These are phyloP conservation scores for Crocuta crocuta DNA, from an alignment of 2,113 vertebrate genomes.

Conservation along the genomic window DNA sequence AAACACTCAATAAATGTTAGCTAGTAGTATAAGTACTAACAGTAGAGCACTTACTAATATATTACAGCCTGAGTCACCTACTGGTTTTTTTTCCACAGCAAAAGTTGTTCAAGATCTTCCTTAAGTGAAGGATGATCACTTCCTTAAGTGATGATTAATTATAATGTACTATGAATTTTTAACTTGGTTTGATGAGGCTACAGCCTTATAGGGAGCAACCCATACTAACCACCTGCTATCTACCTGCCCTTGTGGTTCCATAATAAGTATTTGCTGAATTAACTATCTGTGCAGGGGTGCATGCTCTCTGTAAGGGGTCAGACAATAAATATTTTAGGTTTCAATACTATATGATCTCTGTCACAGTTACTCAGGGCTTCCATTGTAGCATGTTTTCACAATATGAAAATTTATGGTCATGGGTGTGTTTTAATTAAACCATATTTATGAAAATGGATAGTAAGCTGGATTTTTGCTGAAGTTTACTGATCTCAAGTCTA, in stretches of 20 bases:
- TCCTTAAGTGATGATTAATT: neutral
- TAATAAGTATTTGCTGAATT: neutral
- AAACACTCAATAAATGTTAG: neutral
- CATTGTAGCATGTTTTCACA: neutral
- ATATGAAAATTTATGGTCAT: neutral
- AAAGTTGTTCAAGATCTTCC: neutral
- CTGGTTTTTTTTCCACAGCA: neutral
- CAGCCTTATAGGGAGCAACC: neutral
- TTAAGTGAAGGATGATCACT: neutral
- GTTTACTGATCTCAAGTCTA: neutral
- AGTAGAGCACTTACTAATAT: neutral
- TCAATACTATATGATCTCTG: neutral
- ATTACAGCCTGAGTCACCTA: neutral
- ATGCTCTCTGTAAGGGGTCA: neutral
- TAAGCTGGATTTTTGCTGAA: conserved; percentile 4
- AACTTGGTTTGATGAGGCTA: neutral
- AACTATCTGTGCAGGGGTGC: neutral
- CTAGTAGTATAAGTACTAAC: neutral
- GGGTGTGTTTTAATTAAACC: neutral
- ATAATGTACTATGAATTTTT: neutral
- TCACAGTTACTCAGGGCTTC: neutral
- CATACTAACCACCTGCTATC: neutral
- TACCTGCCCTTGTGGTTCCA: neutral
- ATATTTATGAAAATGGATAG: neutral
- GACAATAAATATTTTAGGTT: conserved; percentile 21